A percentile compares a stretch with the other conserved stretches of the same genome.
phyloP scores from a whole-genome alignment of 2,797 vertebrate species.

The Scleropages formosus region DNA sequence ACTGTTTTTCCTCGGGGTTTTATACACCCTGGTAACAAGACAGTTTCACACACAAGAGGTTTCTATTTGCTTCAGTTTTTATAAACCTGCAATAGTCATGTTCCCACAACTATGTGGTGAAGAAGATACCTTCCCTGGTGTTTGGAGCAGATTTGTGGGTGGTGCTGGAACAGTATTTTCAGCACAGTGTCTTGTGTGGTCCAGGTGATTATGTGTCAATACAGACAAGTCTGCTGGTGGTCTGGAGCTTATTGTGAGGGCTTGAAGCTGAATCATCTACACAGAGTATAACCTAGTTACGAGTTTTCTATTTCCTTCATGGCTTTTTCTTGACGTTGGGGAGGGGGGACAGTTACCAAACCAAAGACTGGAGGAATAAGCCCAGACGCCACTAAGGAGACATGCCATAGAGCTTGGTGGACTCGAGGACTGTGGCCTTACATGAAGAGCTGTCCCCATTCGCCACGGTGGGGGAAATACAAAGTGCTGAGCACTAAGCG shows the following conservation, averaged over 20 bases:
- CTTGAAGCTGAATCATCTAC: not conserved
- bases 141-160: constrained; percentile 48
- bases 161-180: not conserved
- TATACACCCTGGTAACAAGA: too few species aligned
- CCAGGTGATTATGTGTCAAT: not conserved
- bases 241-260: not conserved
- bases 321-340: constrained; percentile 22
- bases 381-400: not conserved
- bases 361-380: constrained; percentile 52
- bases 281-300: constrained; percentile 22
- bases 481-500: not conserved
- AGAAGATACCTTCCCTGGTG: constrained; percentile 44
- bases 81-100: constrained; percentile 47
- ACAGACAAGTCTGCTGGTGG: not conserved
- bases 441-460: constrained; percentile 16
- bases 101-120: constrained; percentile 64
- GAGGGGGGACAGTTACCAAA: constrained; percentile 40
- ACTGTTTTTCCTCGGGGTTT: too few species aligned
- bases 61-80: constrained; percentile 31
- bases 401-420: not conserved
- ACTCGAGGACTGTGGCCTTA: constrained; percentile 44
- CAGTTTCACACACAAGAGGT: not conserved
- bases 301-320: constrained; percentile 23
- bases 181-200: not conserved
- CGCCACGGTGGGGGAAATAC: not conserved